Base-by-base conservation (phyloP, 2,113 vertebrate genomes). In the Gallinago paraguaiae region DNA sequence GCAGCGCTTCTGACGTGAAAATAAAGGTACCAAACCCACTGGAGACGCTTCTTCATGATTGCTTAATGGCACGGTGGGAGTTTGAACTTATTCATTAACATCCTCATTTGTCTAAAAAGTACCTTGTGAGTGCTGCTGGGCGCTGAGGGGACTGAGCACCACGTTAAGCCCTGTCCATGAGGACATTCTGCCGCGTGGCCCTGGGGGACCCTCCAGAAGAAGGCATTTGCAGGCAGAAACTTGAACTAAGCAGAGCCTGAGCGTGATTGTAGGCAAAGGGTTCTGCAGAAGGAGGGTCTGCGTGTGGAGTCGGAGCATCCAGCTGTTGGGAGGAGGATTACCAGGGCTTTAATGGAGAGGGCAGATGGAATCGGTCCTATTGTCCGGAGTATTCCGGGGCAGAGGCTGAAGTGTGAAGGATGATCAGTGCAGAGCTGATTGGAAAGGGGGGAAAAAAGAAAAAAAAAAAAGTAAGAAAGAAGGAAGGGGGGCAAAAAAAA, bases 241-340 rank as follows among this genome's bases (percentile, higher is more conserved):
- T 61, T 41, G 93, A 64, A 87, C 92, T 79, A 93, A 95, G 86
- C 83, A 56, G 46, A 83, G 63, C 41, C 84, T 96, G 71, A 94
- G 90, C 39, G 25, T 97, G 95, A 97, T 84, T 93, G 93, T 94
- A 95, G 78, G 92, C 93, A 91, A 74, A 59, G 10, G 4, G 86
- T 93, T 92, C 95, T 87, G 78, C 89, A 95, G 88, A 94, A 97
- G 92, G 92, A 95, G 86, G 64, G 95, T 92, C 59, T 95, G 61
- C 93, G 88, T 71, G 41, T 41, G 92, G 88, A 96, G 86, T 88
- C 69, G 11, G 19, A 92, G 92, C 12, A 84, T 97, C 97, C 98
- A 98, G 97, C 97, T 98, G 97, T 98, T 98, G 95, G 11, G 90
- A 91, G 97, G 82, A 96, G 97, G 97, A 98, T 98, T 98, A 98